Evolutionary conservation across 2,888 invertebrate genomes (phyloP).

Genomic region (Eupithecia pulchellata): DNA sequence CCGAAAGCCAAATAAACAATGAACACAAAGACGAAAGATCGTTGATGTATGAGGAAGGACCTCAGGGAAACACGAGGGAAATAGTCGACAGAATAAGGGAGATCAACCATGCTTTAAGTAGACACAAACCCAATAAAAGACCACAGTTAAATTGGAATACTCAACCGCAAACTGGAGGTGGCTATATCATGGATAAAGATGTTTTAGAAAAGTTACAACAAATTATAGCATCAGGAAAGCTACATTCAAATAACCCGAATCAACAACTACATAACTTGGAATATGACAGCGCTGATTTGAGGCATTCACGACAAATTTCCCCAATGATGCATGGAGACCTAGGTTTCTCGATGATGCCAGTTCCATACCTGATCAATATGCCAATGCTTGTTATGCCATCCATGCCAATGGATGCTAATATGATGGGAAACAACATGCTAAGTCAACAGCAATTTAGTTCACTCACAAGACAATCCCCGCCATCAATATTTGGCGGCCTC

Average conservation of each 20-base stretch:
- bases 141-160: slow-evolving; percentile 62
- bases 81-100: slow-evolving; percentile 84
- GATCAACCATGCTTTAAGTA: slow-evolving; percentile 75
- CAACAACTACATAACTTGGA: slow-evolving; percentile 54
- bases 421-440: slow-evolving; percentile 51
- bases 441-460: slow-evolving; percentile 49
- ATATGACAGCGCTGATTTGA: slow-evolving; percentile 47
- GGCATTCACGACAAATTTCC: slow-evolving; percentile 54
- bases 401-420: slow-evolving; percentile 10
- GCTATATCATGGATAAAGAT: slow-evolving; percentile 67
- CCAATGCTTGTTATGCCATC: slow-evolving; percentile 68
- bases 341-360: slow-evolving; percentile 46
- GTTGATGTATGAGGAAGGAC: slow-evolving; percentile 55
- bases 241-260: slow-evolving; percentile 52
- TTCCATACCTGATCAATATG: slow-evolving; percentile 66
- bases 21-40: slow-evolving; percentile 56
- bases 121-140: slow-evolving; percentile 63
- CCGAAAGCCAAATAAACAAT: slow-evolving; percentile 39
- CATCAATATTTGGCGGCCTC: not conserved
- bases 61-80: slow-evolving; percentile 63
- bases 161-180: slow-evolving; percentile 57
- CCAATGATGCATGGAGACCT: slow-evolving; percentile 44
- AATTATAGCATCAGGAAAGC: slow-evolving; percentile 69
- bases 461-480: slow-evolving; percentile 57
- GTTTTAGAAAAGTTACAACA: slow-evolving; percentile 71